Evolutionary conservation across 1,140 invertebrate genomes (phyloP), one percentile per base, ranked within the genome.

Genomic region (Acromyrmex heyeri): DNA sequence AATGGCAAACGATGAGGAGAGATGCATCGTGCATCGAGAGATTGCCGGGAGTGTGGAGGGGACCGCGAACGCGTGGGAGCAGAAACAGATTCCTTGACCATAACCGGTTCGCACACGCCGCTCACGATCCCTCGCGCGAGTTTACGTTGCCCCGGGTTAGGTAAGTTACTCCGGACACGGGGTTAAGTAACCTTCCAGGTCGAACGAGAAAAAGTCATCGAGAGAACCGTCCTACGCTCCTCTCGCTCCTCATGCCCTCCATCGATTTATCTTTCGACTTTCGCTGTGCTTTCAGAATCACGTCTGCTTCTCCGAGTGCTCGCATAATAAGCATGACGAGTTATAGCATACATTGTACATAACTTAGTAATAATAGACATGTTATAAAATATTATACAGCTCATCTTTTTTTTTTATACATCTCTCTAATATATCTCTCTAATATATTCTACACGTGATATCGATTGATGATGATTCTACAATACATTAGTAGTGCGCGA

Each of bases 71-170:
- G 92, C 93, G 93, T 93, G 92, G 92, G 93, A 92, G 93, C 92
- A 92, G 91, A 93, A 93, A 93, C 93, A 91, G 91, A 93, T 93
- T 93, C 92, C 91, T 89, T 76, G 70, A 53, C 87, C 89, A 89
- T 92, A 93, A 93, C 93, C 93, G 93, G 92, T 93, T 93, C 90
- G 91, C 91, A 83, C 86, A 86, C 86, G 77, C 57, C 72, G 75
- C 88, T 81, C 55, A 77, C 61, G 77, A 81, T 72, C 59, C 59
- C 50, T 73, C 70, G 73, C 61, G 83, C 88, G 85, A 83, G 88
- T 88, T 90, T 88, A 91, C 69, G 83, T 83, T 88, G 87, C 90
- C 90, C 62, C 53, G 75, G 87, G 90, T 90, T 88, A 88, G 87
- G 83, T 73, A 86, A 88, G 85, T 77, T 78, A 90, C 77, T 73